A percentile compares a stretch with the other conserved stretches of the same genome.
phyloP scores from a whole-genome alignment of 2,888 invertebrate species.

The Thysanoteuthis rhombus region DNA sequence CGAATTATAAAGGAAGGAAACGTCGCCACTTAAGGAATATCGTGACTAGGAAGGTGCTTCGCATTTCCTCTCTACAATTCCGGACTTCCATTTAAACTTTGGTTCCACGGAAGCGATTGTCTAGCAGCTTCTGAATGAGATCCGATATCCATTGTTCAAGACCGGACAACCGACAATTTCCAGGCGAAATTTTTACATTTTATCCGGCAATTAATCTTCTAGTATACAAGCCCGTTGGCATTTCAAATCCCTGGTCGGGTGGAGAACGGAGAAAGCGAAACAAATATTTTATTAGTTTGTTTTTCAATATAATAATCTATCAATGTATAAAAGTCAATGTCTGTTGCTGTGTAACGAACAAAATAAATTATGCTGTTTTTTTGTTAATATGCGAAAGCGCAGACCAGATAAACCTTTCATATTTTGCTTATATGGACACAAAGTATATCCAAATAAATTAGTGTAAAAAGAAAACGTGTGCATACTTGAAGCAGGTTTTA shows the following conservation, averaged over 20 bases:
- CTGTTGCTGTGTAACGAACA: too few relatives aligned
- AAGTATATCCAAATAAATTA: too few relatives aligned
- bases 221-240: neutral
- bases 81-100: neutral
- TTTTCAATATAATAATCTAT: too few relatives aligned
- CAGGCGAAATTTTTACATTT: neutral
- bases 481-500: too few relatives aligned
- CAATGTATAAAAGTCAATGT: too few relatives aligned
- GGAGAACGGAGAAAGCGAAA: neutral
- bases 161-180: neutral
- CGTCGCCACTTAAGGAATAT: neutral
- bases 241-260: neutral
- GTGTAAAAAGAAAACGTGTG: too few relatives aligned
- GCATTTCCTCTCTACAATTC: neutral
- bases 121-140: neutral
- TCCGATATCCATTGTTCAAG: neutral
- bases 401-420: too few relatives aligned
- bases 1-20: neutral
- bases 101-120: neutral
- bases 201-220: neutral
- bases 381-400: too few relatives aligned
- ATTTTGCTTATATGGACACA: too few relatives aligned
- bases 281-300: too few relatives aligned
- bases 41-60: neutral
- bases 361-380: too few relatives aligned